phyloP scores from a whole-genome alignment of 2,888 invertebrate genomes.

The Pheosia gnoma region DNA sequence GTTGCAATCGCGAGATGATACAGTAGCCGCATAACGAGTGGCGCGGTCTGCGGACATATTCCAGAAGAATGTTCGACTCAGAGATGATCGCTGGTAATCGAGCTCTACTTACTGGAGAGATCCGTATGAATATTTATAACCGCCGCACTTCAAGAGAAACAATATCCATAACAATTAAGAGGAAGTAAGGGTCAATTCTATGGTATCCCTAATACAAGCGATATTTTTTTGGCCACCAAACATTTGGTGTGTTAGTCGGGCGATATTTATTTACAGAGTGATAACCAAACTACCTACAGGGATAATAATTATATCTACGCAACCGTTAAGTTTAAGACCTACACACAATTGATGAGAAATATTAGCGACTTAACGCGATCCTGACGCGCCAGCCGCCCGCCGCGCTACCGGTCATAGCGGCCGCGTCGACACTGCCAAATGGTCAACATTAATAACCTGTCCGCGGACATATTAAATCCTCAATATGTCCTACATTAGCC shows the following conservation, averaged over 20 bases:
- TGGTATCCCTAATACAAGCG: too few relatives aligned
- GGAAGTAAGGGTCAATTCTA: too few relatives aligned
- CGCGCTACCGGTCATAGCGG: neutral
- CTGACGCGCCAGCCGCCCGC: neutral
- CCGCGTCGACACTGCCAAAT: constrained; percentile 31
- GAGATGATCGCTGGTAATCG: constrained; percentile 28
- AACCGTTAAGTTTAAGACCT: neutral
- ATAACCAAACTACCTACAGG: neutral
- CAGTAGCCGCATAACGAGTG: constrained; percentile 52
- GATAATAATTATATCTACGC: neutral
- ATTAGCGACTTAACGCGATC: neutral
- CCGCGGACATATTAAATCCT: constrained; percentile 33
- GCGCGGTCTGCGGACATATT: constrained; percentile 26
- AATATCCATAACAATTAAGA: neutral
- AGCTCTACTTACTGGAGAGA: constrained; percentile 5
- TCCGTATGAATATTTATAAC: constrained; percentile 7
- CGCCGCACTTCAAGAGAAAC: neutral
- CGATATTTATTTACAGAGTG: too few relatives aligned
- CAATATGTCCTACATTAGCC: constrained; percentile 39
- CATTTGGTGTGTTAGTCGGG: too few relatives aligned
- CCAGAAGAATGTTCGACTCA: constrained; percentile 31
- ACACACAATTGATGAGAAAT: constrained; percentile 2
- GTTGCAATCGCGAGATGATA: constrained; percentile 35
- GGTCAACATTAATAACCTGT: constrained; percentile 27
- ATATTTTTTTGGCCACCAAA: too few relatives aligned